A percentile compares a stretch with the other conserved stretches of the same genome.
These are phyloP conservation scores for Daboia siamensis DNA, from an alignment of 2,113 vertebrate genomes.

Conservation along the genomic window DNA sequence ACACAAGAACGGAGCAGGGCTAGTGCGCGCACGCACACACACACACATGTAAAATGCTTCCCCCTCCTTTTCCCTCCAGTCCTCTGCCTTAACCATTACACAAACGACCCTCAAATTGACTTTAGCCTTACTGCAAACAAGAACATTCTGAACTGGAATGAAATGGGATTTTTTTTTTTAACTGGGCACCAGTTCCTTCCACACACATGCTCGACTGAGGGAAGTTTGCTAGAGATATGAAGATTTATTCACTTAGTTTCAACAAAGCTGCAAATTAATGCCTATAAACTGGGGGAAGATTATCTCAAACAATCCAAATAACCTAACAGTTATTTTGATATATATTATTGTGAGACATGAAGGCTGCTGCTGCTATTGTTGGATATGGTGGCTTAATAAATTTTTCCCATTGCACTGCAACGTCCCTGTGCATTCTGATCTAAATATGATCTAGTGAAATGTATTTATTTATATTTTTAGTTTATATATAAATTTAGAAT, in stretches of 20 bases:
- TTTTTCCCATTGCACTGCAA: background rate
- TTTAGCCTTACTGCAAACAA: background rate
- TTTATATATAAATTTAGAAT: background rate
- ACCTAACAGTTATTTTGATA: background rate
- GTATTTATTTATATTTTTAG: background rate
- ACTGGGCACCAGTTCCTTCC: background rate
- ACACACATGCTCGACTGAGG: background rate
- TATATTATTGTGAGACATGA: background rate
- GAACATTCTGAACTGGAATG: background rate
- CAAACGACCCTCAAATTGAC: background rate
- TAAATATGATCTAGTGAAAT: background rate
- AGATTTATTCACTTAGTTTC: background rate
- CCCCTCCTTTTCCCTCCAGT: no score
- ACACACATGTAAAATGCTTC: no score
- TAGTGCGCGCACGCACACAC: no score
- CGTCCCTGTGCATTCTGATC: background rate
- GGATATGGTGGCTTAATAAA: background rate
- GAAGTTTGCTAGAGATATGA: background rate
- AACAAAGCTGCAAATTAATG: background rate
- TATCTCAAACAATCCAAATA: background rate
- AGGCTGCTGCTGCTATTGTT: background rate
- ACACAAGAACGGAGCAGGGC: no score
- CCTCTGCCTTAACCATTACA: background rate
- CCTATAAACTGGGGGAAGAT: background rate
- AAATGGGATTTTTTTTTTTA: background rate